Evolutionary conservation across 2,888 invertebrate genomes (phyloP).

Genomic region (Rhyacophila evoluta): DNA sequence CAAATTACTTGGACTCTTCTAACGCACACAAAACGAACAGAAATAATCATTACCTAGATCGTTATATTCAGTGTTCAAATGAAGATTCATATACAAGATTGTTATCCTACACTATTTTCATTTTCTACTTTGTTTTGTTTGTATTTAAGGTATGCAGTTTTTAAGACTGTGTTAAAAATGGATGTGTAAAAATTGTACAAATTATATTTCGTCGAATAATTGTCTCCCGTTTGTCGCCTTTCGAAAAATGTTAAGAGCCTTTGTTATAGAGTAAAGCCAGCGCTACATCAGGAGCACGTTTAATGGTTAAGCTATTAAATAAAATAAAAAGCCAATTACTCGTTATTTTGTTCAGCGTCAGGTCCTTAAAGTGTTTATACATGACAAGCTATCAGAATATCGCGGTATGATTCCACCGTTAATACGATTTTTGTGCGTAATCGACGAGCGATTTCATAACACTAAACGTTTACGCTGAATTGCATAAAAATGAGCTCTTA

Average conservation of each 20-base stretch:
- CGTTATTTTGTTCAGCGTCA: constrained; percentile 45
- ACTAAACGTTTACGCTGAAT: constrained; percentile 9
- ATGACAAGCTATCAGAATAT: constrained; percentile 20
- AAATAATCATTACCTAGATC: no score
- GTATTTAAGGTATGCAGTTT: no score
- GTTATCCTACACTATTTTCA: no score
- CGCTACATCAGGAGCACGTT: constrained; percentile 34
- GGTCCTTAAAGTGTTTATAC: not conserved
- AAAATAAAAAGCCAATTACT: constrained; percentile 46
- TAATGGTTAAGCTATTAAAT: constrained; percentile 39
- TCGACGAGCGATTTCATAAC: constrained; percentile 14
- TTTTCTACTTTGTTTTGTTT: no score
- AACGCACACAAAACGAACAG: no score
- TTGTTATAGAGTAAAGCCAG: not conserved
- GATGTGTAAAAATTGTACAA: no score
- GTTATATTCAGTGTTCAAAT: no score
- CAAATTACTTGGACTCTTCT: no score
- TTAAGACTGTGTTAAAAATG: no score
- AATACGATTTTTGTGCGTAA: constrained; percentile 11
- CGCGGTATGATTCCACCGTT: not conserved
- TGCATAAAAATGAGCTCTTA: not conserved
- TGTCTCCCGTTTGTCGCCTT: not conserved
- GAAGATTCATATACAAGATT: no score
- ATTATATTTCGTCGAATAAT: no score
- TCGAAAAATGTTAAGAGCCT: not conserved